A percentile compares a stretch with the other conserved stretches of the same genome.
Conservation (phyloP, 2,113 vertebrate species). For the Rhegmatorhina hoffmannsi region DNA sequence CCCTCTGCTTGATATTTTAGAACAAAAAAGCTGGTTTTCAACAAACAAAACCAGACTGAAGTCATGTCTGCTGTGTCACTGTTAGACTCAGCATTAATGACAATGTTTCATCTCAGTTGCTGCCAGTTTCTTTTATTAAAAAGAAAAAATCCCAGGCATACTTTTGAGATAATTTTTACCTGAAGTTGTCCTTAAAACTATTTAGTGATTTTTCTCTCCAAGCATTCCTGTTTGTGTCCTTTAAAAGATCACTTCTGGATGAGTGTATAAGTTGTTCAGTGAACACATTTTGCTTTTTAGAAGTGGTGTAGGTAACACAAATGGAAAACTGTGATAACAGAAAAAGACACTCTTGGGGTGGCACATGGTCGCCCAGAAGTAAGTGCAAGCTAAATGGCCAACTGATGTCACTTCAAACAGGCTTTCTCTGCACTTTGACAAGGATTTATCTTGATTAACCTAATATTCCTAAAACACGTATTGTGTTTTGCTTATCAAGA, state of each 20-base stretch:
- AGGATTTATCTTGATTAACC: background rate
- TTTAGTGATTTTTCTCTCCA: background rate
- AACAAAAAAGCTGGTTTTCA: background rate
- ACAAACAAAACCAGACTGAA: background rate
- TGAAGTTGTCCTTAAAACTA: background rate
- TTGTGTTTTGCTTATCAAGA: background rate
- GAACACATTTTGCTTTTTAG: background rate
- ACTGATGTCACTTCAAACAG: background rate
- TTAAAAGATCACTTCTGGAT: background rate
- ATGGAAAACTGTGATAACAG: background rate
- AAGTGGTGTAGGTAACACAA: rapidly evolving
- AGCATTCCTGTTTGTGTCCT: background rate
- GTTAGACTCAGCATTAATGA: background rate
- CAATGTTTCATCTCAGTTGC: background rate
- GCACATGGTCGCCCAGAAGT: background rate
- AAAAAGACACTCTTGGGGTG: background rate
- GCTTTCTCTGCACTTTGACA: background rate
- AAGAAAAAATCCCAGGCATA: background rate
- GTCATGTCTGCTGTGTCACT: background rate
- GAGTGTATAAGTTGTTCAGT: background rate
- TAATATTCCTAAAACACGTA: background rate
- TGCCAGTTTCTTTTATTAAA: background rate
- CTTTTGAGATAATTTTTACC: background rate
- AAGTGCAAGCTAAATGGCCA: background rate
- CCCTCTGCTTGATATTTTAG: background rate